A percentile compares a stretch with the other conserved stretches of the same genome.
These are phyloP conservation scores for Pholis gunnellus DNA, from an alignment of 2,113 vertebrate genomes.

Conservation along the genomic window DNA sequence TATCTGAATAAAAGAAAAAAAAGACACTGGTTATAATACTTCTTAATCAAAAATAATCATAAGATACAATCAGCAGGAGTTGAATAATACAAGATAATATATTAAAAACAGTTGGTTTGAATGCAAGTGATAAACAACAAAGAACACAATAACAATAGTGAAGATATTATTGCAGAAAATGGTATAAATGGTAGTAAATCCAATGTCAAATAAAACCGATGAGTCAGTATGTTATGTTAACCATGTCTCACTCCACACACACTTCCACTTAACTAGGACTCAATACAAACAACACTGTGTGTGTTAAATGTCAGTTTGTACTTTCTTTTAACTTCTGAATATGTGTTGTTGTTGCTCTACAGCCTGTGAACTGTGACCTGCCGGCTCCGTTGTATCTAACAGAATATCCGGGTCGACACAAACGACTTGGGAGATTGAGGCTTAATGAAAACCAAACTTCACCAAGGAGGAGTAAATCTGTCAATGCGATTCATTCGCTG, in stretches of 20 bases:
- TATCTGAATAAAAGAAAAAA: conserved; percentile 86
- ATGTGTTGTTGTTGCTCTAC: neutral
- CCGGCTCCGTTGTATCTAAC: conserved; percentile 1
- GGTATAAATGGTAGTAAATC: neutral
- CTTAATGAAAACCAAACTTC: conserved; percentile 39
- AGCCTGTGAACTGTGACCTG: neutral
- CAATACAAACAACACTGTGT: neutral
- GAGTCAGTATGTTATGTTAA: neutral
- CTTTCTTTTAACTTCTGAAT: conserved; percentile 24
- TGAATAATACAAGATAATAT: neutral
- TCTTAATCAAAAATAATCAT: neutral
- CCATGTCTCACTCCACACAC: neutral
- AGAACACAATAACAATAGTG: neutral
- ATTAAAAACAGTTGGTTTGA: neutral
- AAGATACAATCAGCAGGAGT: neutral
- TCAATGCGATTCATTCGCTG: conserved; percentile 35
- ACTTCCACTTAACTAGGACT: neutral
- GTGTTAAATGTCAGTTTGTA: conserved; percentile 7
- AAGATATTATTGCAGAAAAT: neutral
- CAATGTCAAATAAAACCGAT: neutral
- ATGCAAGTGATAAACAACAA: neutral
- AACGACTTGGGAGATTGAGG: neutral
- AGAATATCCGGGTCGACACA: conserved; percentile 24
- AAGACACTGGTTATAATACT: conserved; percentile 28
- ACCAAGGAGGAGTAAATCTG: conserved; percentile 40